Conservation (phyloP, 1,140 invertebrate genomes). For the Euschistus heros region DNA sequence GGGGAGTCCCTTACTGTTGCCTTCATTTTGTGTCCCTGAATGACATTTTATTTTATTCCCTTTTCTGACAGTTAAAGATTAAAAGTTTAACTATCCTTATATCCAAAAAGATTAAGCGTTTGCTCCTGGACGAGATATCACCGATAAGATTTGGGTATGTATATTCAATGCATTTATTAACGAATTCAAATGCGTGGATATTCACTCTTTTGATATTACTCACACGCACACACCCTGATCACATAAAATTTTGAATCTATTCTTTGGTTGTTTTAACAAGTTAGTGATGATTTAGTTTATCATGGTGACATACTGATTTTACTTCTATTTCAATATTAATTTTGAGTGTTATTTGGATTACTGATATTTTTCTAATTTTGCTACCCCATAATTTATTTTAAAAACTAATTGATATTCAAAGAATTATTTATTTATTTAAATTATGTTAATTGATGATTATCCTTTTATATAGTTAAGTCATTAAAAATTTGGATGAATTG, state of each 20-base stretch:
- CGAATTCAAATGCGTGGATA: conserved; percentile 6
- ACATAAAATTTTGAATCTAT: not conserved
- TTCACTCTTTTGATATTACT: not conserved
- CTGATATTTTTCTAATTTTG: too few species aligned
- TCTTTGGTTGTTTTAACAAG: not conserved
- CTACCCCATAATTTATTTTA: too few species aligned
- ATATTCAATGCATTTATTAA: not conserved
- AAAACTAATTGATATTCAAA: too few species aligned
- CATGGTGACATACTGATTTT: too few species aligned
- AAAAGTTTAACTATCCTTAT: not conserved
- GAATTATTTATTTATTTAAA: too few species aligned
- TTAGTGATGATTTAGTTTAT: too few species aligned
- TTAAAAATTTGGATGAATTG: too few species aligned
- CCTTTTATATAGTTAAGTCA: too few species aligned
- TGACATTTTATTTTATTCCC: conserved; percentile 3
- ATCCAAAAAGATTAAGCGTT: not conserved
- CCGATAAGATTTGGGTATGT: not conserved
- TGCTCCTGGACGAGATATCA: not conserved
- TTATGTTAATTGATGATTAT: too few species aligned
- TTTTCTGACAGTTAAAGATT: not conserved
- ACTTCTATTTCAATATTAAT: too few species aligned
- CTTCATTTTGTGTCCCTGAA: conserved; percentile 11
- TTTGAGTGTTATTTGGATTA: too few species aligned
- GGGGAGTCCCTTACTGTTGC: not conserved
- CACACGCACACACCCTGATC: conserved; percentile 8